Conservation (phyloP, 2,888 invertebrate species). For the Diarsia dahlii region DNA sequence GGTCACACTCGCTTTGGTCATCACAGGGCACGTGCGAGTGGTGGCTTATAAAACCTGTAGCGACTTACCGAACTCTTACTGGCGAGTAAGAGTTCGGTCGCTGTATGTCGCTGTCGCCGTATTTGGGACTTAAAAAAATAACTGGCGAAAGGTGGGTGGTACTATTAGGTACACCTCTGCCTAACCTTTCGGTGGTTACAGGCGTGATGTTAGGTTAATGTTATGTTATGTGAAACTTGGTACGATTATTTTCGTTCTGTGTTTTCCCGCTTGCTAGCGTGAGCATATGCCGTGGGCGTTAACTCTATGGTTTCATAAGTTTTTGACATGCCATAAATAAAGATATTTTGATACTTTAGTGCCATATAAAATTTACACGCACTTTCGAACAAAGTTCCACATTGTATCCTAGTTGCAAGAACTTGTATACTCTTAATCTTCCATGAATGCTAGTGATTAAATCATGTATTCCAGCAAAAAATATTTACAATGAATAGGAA, state of each 20-base stretch:
- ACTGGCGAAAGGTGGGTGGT: no score
- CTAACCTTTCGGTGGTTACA: no score
- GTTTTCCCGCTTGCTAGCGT: not conserved
- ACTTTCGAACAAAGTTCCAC: no score
- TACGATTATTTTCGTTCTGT: no score
- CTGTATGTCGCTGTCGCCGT: no score
- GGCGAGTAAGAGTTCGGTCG: no score
- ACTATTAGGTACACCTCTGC: no score
- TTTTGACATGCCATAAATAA: not conserved
- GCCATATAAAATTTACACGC: not conserved
- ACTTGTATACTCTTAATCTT: conserved; percentile 13
- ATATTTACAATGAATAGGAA: not conserved
- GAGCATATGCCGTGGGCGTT: not conserved
- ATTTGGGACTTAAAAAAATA: no score
- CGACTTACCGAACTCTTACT: not conserved
- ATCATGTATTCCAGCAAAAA: conserved; percentile 7
- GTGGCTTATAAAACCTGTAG: not conserved
- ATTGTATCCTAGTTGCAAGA: not conserved
- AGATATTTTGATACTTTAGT: not conserved
- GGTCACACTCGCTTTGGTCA: not conserved
- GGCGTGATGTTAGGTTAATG: no score
- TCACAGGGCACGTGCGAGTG: not conserved
- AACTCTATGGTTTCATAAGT: not conserved
- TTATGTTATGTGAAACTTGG: no score
- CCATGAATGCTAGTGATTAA: not conserved